Evolutionary conservation across 2,888 invertebrate species (phyloP), one percentile per base, ranked within the genome.

Genomic region (Spialia ferax): DNA sequence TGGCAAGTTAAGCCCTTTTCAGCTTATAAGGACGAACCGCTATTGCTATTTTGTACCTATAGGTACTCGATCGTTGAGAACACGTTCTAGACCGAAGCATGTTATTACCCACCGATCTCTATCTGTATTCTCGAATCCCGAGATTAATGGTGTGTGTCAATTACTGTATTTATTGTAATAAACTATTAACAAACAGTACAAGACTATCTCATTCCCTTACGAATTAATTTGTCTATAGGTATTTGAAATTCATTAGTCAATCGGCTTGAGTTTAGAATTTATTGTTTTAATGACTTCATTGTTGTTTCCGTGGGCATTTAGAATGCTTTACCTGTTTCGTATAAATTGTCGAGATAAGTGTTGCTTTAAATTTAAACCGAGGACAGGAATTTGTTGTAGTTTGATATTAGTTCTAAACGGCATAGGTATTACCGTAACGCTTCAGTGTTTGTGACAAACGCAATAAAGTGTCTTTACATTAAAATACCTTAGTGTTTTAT

Each of bases 181-280:
- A 66, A 66, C 60, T 32, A 66, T 66, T 60, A 66, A 66, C 66
- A 60, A 65, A 59, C 57, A 57, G 55, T 45, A 64, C 64, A 56
- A 57, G 38, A 38, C 65, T 59, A 59, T 65, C 59, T 50, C 52
- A 59, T 65, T 65, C 59, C 65, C 59, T 65, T 57, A 66, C 65
- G 59, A 66, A 60, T 66, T 66, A 66, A 66, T 66, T 66, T 66
- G 66, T 66, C 66, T 60, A 15, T 60, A 45, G 60, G 22, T 60
- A 60, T 52, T 66, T 60, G 66, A 42, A 60, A 60, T 66, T 67
- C 59, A 66, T 66, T 60, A 60, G 66, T 66, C 66, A 66, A 60
- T 60, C 42, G 32, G 29, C n/a, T 42, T 15, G n/a, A 54, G 55
- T 29, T 4, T 32, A 29, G 22, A 66, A 67, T 67, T 67, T 67